Evolutionary conservation across 2,888 invertebrate species (phyloP).

Genomic region (Lepidochitona cinerea): DNA sequence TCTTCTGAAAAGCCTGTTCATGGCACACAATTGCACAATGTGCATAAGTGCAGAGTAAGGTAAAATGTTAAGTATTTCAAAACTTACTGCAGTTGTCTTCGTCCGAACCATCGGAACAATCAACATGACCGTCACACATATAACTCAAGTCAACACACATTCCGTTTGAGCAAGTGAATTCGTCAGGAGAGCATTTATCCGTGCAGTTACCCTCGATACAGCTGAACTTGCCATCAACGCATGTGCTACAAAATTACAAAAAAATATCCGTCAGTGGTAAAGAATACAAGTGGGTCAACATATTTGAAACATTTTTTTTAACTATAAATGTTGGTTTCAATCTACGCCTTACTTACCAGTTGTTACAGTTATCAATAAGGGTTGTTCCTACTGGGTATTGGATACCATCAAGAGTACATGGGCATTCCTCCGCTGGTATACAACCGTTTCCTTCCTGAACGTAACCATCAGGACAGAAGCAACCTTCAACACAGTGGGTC

Average conservation of each 20-base stretch:
- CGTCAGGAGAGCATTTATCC: constrained; percentile 20
- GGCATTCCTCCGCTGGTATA: constrained; percentile 33
- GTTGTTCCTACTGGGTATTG: constrained; percentile 28
- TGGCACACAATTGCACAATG: background rate
- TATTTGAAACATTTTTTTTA: background rate
- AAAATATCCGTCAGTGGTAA: too few species aligned
- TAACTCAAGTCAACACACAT: constrained; percentile 21
- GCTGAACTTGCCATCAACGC: constrained; percentile 45
- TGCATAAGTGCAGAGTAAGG: background rate
- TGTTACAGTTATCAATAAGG: constrained; percentile 30
- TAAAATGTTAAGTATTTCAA: background rate
- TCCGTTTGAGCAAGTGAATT: constrained; percentile 23
- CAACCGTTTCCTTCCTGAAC: constrained; percentile 46
- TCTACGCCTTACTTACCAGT: constrained; percentile 28
- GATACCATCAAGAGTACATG: constrained; percentile 33
- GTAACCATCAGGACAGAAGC: constrained; percentile 59
- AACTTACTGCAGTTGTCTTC: constrained; percentile 30
- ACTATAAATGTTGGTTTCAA: background rate
- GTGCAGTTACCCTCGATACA: constrained; percentile 44
- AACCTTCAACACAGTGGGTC: constrained; percentile 59
- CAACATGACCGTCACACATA: constrained; percentile 27
- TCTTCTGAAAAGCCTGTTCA: too few species aligned
- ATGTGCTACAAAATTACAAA: constrained; percentile 40
- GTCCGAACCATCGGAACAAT: constrained; percentile 36
- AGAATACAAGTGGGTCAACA: background rate